Evolutionary conservation across 37 sponge, comb jelly and placozoan species (phyloP), one percentile per base, ranked within the genome.

Genomic region (Aplysina aerophoba): DNA sequence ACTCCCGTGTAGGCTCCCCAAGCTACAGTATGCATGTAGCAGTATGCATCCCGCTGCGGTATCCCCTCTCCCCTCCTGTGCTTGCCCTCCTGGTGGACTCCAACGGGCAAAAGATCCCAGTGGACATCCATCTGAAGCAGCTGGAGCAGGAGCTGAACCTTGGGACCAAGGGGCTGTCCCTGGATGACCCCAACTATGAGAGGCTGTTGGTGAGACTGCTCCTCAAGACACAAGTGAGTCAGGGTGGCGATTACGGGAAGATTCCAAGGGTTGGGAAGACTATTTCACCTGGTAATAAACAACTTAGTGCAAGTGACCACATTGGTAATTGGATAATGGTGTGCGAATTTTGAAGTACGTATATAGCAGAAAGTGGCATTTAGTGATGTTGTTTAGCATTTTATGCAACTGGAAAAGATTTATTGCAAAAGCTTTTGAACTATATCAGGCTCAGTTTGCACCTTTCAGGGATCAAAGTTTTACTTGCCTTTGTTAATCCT

Each of bases 121-220:
- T 80, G 20, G 78, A 83, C 69, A 67, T 88, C 35, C 83, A 91
- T 27, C 81, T 79, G 17, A 91, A 91, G 81, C 89, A 85, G 55
- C 62, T 95, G 17, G 95, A 95, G 40, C 86, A 87, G 19, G 94
- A 95, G 19, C 80, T 95, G 34, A 95, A 95, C 83, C 21, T 95
- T 15, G 53, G 60, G 41, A 90, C 73, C 38, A 38, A 84, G 31
- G 39, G 65, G 36, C 53, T 95, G 4, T 54, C 24, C 17, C 25
- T 30, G 16, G 74, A 77, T 37, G 91, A 85, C 30, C 36, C 37
- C 17, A 17, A 31, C 59, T 85, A 86, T 4, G 34, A 79, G 73
- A 62, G 66, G 77, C 86, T 90, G 27, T 67, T 94, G 56, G 62
- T 53, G 24, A 67, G 72, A 25, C 91, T 88, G 65, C 36, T 90